Conservation (phyloP, 2,113 vertebrate species). For the Sarotherodon lohbergeri region DNA sequence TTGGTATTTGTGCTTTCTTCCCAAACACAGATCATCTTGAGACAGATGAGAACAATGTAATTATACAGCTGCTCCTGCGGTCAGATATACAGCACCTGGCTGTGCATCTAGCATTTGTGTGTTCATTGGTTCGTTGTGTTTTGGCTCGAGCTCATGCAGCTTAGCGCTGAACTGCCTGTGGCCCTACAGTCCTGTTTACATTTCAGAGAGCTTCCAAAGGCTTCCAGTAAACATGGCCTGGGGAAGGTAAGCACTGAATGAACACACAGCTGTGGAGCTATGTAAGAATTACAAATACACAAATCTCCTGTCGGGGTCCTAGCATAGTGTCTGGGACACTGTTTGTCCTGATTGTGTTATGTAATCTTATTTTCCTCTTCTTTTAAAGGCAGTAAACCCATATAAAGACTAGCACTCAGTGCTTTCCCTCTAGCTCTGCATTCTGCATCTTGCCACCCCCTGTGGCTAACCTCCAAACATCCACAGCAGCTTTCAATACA, state of each 20-base stretch:
- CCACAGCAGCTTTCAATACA: constrained; percentile 33
- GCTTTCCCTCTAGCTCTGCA: background rate
- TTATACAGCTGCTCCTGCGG: constrained; percentile 49
- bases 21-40: constrained; percentile 19
- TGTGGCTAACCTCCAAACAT: constrained; percentile 44
- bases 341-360: constrained; percentile 27
- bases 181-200: constrained; percentile 59
- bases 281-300: constrained; percentile 1
- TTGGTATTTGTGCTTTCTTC: constrained; percentile 21
- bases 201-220: constrained; percentile 45
- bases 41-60: constrained; percentile 21
- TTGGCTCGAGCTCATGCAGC: background rate
- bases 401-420: constrained; percentile 21
- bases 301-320: background rate
- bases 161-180: constrained; percentile 35
- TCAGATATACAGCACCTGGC: constrained; percentile 55
- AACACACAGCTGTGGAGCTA: constrained; percentile 26
- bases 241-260: constrained; percentile 31
- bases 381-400: constrained; percentile 36
- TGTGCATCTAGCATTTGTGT: constrained; percentile 21
- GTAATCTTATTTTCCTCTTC: constrained; percentile 23
- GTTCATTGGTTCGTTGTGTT: constrained; percentile 7
- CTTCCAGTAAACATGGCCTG: constrained; percentile 52
- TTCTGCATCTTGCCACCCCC: constrained; percentile 4
- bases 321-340: constrained; percentile 21